Evolutionary conservation across 2,888 invertebrate genomes (phyloP).

Genomic region (Molorchus minor): DNA sequence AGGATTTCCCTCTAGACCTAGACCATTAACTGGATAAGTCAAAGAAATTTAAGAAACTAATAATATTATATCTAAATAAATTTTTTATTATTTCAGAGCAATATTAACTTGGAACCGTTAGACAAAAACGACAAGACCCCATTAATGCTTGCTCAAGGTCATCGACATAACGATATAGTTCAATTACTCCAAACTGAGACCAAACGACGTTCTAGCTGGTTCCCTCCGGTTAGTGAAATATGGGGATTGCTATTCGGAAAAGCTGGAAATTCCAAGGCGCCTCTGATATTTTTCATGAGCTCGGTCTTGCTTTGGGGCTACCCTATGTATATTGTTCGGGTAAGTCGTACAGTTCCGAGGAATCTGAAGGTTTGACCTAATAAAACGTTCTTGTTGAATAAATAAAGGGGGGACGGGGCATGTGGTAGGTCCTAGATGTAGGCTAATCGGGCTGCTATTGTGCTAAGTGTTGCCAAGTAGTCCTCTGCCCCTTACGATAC

Average conservation of each 20-base stretch:
- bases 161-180: constrained; percentile 86
- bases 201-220: constrained; percentile 84
- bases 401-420: no score
- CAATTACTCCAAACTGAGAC: constrained; percentile 82
- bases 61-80: no score
- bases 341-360: no score
- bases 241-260: constrained; percentile 92
- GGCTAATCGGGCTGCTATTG: no score
- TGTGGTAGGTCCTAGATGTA: no score
- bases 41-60: no score
- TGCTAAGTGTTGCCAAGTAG: no score
- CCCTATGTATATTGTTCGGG: constrained; percentile 90
- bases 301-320: constrained; percentile 91
- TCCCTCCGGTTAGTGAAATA: constrained; percentile 86
- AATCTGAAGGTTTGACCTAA: no score
- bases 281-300: constrained; percentile 83
- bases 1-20: no score
- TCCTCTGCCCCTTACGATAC: no score
- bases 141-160: constrained; percentile 86
- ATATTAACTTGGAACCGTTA: constrained; percentile 84
- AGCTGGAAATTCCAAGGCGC: constrained; percentile 90
- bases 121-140: constrained; percentile 95
- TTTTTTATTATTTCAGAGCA: constrained; percentile 68
- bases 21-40: no score
- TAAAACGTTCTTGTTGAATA: no score